Conservation (phyloP, 92 coral and sea anemone genomes). For the Porites evermanni region DNA sequence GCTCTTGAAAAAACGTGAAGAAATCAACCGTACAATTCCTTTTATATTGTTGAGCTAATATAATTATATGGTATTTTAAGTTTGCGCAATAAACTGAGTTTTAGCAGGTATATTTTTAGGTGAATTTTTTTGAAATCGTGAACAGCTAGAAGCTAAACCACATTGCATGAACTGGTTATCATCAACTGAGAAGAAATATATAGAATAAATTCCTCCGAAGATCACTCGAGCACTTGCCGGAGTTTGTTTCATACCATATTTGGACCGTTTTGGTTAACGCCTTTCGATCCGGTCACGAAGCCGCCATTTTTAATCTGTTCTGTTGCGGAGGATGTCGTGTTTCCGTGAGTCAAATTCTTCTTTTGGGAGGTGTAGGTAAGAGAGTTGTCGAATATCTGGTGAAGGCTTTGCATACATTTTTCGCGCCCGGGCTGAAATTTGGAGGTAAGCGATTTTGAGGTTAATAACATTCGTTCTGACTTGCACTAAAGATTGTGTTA, state of each 20-base stretch:
- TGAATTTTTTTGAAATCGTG: no score
- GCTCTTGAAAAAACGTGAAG: no score
- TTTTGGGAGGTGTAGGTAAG: slow-evolving; percentile 45
- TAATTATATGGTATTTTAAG: no score
- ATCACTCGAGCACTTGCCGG: slow-evolving; percentile 27
- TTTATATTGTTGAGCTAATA: no score
- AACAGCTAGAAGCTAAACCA: no score
- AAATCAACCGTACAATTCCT: no score
- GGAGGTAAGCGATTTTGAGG: slow-evolving; percentile 22
- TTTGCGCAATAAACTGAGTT: no score
- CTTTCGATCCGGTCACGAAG: slow-evolving; percentile 42
- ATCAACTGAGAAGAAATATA: not conserved
- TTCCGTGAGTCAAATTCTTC: slow-evolving; percentile 57
- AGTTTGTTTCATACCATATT: slow-evolving; percentile 41
- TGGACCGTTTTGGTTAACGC: slow-evolving; percentile 28
- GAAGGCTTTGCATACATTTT: slow-evolving; percentile 19
- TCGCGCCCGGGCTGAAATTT: slow-evolving; percentile 10
- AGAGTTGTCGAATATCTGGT: slow-evolving; percentile 21
- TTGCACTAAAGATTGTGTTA: not conserved
- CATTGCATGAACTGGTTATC: no score
- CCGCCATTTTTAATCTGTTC: slow-evolving; percentile 15
- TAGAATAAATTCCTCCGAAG: not conserved
- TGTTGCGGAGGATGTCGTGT: slow-evolving; percentile 24
- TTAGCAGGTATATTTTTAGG: no score
- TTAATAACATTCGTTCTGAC: not conserved